Percentiles rank a stretch among this genome's conserved stretches.
These are phyloP conservation scores for Nesospiza acunhae DNA, from an alignment of 2,113 vertebrate species.

Conservation along the genomic window DNA sequence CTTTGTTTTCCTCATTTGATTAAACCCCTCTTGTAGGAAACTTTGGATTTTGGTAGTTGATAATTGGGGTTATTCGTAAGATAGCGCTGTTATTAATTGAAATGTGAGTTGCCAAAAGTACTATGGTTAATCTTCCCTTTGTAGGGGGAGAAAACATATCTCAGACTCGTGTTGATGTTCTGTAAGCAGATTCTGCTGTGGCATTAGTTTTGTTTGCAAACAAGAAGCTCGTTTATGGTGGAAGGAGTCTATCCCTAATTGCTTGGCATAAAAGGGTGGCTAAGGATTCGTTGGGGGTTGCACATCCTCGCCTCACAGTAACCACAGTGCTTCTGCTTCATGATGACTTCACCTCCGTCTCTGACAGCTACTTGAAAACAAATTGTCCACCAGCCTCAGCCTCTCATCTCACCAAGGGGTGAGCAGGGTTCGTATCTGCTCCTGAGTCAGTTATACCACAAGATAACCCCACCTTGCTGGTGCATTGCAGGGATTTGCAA, in stretches of 20 bases:
- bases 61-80: neutral
- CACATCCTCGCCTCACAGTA: neutral
- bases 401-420: neutral
- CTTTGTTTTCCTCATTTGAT: neutral
- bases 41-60: neutral
- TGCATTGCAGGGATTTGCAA: neutral
- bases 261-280: neutral
- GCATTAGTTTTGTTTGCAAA: neutral
- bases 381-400: neutral
- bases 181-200: neutral
- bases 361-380: neutral
- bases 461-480: neutral
- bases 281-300: neutral
- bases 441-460: rapidly evolving
- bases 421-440: neutral
- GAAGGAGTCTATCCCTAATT: neutral
- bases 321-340: neutral
- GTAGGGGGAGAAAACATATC: neutral
- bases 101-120: neutral
- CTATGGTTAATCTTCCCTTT: neutral
- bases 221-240: neutral
- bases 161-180: neutral
- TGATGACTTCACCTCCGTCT: neutral
- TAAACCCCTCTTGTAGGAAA: neutral
- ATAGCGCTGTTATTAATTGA: neutral